Conservation (phyloP, 2,888 invertebrate genomes). For the Subacronicta megacephala region DNA sequence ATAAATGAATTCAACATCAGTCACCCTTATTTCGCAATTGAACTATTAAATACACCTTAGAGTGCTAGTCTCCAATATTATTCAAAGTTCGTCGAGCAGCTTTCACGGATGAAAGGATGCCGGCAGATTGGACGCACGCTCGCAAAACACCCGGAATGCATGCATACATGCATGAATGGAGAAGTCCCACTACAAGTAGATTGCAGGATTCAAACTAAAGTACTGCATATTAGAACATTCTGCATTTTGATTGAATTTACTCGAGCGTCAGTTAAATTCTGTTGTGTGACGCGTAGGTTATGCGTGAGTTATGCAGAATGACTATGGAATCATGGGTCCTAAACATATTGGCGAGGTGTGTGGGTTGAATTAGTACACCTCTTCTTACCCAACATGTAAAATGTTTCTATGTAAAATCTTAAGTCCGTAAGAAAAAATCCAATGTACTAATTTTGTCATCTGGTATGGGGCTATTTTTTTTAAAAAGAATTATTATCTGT, state of each 20-base stretch:
- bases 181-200: conserved; percentile 24
- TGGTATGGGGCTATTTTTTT: too few relatives aligned
- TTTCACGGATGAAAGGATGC: conserved; percentile 15
- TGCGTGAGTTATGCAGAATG: too few relatives aligned
- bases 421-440: too few relatives aligned
- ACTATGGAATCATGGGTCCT: too few relatives aligned
- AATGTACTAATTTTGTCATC: too few relatives aligned
- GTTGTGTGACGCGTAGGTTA: conserved; percentile 19
- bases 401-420: too few relatives aligned
- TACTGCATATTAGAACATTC: conserved; percentile 37
- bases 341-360: too few relatives aligned
- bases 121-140: conserved; percentile 34
- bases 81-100: conserved; percentile 8
- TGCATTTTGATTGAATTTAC: conserved; percentile 47
- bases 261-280: conserved; percentile 18
- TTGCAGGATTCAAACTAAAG: conserved; percentile 38
- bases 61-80: conserved; percentile 6
- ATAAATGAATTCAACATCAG: too few relatives aligned
- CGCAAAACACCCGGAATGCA: conserved; percentile 12
- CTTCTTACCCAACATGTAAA: too few relatives aligned
- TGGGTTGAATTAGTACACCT: too few relatives aligned
- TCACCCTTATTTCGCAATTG: not conserved
- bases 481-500: too few relatives aligned
- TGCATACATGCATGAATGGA: conserved; percentile 24
- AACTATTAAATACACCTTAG: conserved; percentile 17